Base-by-base conservation (phyloP, 2,888 invertebrate genomes). In the Muscina levida region DNA sequence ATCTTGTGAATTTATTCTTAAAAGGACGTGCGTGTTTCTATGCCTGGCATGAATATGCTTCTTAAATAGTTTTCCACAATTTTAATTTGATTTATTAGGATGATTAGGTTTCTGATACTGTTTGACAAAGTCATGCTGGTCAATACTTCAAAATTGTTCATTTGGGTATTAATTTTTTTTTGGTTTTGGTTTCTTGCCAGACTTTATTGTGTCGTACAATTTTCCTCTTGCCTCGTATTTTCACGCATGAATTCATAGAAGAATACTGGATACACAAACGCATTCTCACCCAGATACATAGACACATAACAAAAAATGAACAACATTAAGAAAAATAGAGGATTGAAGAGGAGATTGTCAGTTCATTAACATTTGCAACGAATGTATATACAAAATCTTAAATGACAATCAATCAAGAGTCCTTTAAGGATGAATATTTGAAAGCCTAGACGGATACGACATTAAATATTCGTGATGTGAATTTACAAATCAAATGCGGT, bases 61-160 rank as follows among this genome's bases (percentile, higher is more conserved):
- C 3, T 67, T 72, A 8, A 72, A 67, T 53, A 53, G 24, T 53
- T 53, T 53, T 53, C 53, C 66, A 77, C 66, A 77, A 72, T 77
- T 68, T 72, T 72, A 77, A 72, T 72, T 72, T 77, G 77, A 77
- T 72, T 77, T 77, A 77, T 77, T 72, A 72, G 77, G 59, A 72
- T 67, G 59, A 77, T 77, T 77, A 72, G 62, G 59, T 62, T 77
- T 57, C 39, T 67, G 67, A 77, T 77, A 77, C 59, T 72, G 24
- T 59, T 66, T 72, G 17, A 72, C 44, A 62, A 77, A 67, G 77
- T 72, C 67, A 72, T 77, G 77, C 67, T 72, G 72, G 59, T 67
- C 72, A 59, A 67, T 59, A 39, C 51, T 19, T 39, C 57, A 56
- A 26, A 77, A 53, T 65, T 57, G 71, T 66, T 59, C 22, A 72